A percentile compares a stretch with the other conserved stretches of the same genome.
Evolutionary conservation across 2,797 vertebrate genomes (phyloP).

Genomic region (Streptopelia turtur): DNA sequence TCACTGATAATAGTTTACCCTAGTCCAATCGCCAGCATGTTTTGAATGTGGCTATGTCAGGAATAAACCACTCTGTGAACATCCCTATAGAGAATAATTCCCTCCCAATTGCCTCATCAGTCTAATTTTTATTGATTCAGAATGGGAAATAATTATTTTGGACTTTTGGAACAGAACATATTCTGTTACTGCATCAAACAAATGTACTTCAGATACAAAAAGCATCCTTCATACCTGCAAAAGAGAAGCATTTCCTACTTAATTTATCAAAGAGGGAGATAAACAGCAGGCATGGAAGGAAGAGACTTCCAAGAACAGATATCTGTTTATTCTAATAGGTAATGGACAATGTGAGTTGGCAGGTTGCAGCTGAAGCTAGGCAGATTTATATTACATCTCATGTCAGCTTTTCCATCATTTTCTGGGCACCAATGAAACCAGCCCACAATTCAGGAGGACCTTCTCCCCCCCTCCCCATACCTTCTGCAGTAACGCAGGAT

Average conservation of each 20-base stretch:
- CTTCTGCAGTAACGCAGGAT: background rate
- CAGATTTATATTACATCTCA: background rate
- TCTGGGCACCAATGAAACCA: background rate
- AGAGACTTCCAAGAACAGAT: background rate
- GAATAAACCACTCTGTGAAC: background rate
- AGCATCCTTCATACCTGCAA: background rate
- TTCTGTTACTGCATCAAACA: background rate
- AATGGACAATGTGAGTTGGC: background rate
- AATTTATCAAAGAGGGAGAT: background rate
- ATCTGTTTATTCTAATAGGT: background rate
- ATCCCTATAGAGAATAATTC: background rate
- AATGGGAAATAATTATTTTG: background rate
- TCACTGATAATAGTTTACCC: background rate
- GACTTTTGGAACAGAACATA: background rate
- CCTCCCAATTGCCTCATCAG: background rate
- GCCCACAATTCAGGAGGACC: background rate
- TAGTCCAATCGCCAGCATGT: background rate
- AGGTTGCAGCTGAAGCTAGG: background rate
- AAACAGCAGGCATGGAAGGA: background rate
- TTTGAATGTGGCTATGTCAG: background rate
- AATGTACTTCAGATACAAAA: background rate
- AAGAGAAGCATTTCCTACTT: background rate
- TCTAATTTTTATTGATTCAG: background rate
- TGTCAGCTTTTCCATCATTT: slow-evolving; percentile 44
- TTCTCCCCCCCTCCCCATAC: background rate